Percentiles rank a stretch among this genome's conserved stretches.
These are phyloP conservation scores for Dascyllus trimaculatus DNA, from an alignment of 2,113 vertebrate genomes.

Conservation along the genomic window DNA sequence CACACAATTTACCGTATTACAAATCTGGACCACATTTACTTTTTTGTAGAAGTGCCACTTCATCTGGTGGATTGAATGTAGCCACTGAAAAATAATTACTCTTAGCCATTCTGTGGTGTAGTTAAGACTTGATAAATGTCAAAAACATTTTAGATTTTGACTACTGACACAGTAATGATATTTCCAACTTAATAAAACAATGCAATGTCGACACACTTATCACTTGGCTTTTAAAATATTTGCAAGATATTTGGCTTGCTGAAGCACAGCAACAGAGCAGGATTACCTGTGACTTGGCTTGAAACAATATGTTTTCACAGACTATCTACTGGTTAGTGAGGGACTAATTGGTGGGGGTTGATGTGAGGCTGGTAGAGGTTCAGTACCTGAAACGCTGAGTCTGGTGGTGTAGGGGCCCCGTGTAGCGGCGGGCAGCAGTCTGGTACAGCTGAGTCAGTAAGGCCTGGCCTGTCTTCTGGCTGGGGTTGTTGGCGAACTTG, in stretches of 20 bases:
- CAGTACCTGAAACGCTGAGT: conserved; percentile 96
- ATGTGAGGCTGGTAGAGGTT: conserved; percentile 40
- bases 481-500: conserved; percentile 97
- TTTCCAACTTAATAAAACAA: conserved; percentile 36
- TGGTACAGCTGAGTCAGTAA: conserved; percentile 96
- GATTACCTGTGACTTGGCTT: conserved; percentile 34
- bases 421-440: conserved; percentile 92
- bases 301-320: conserved; percentile 32
- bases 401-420: conserved; percentile 93
- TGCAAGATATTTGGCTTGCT: conserved; percentile 26
- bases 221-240: conserved; percentile 20
- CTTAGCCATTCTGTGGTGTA: conserved; percentile 21
- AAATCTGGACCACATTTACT: conserved; percentile 35
- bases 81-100: conserved; percentile 20
- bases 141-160: conserved; percentile 18
- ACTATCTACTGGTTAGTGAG: conserved; percentile 38
- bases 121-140: conserved; percentile 4
- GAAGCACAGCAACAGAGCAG: conserved; percentile 37
- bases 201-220: conserved; percentile 32
- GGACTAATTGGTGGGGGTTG: not conserved
- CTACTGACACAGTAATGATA: conserved; percentile 24
- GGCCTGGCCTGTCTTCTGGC: conserved; percentile 95
- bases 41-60: conserved; percentile 37
- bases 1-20: conserved; percentile 30
- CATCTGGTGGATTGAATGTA: conserved; percentile 7